Conservation (phyloP, 2,888 invertebrate genomes). For the Lasius fuliginosus region DNA sequence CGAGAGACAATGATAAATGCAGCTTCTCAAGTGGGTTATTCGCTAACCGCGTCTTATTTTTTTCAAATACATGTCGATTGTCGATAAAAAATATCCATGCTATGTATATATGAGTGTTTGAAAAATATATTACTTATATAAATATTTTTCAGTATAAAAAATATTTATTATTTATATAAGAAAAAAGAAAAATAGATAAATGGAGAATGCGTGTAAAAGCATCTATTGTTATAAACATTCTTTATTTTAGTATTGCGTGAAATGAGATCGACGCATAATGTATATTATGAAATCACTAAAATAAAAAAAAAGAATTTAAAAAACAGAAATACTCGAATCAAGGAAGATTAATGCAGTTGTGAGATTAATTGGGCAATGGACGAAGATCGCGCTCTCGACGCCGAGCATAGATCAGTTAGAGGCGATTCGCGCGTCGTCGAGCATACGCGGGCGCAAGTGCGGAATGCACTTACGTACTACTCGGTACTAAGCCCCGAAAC, state of each 20-base stretch:
- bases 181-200: neutral
- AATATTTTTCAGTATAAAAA: neutral
- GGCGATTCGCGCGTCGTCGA: slow-evolving; percentile 26
- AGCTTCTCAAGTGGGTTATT: slow-evolving; percentile 13
- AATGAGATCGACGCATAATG: too few relatives aligned
- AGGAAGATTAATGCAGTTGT: neutral
- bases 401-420: slow-evolving; percentile 26
- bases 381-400: neutral
- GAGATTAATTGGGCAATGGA: neutral
- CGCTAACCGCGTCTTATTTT: slow-evolving; percentile 17
- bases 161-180: neutral
- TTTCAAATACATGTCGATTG: neutral
- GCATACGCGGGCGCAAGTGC: slow-evolving; percentile 21
- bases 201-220: neutral
- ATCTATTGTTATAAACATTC: neutral
- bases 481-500: slow-evolving; percentile 43
- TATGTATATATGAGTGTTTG: neutral
- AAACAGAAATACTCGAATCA: neutral
- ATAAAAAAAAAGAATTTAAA: neutral
- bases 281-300: neutral
- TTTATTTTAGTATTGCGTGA: neutral
- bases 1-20: neutral
- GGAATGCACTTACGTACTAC: slow-evolving; percentile 52
- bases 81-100: neutral
- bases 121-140: neutral